Conservation (phyloP, 2,113 vertebrate species). For the Cyprinodon brontotheroides region DNA sequence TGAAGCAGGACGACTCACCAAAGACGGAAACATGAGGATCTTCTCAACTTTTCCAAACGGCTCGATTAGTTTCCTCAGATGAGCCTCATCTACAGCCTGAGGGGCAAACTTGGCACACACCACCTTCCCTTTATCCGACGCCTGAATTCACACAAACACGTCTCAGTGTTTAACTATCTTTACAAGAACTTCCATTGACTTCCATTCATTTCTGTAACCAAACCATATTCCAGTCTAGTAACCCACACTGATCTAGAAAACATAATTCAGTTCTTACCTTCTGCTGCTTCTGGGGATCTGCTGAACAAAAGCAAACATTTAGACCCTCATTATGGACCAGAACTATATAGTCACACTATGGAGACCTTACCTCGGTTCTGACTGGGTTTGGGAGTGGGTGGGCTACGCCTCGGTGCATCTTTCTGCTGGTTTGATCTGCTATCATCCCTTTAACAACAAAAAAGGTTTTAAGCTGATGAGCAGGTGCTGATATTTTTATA, state of each 20-base stretch:
- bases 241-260: too few species aligned
- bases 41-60: conserved; percentile 70
- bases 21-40: conserved; percentile 69
- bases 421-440: conserved; percentile 26
- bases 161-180: too few species aligned
- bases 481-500: not conserved
- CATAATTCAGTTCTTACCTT: conserved; percentile 43
- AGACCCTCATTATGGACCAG: not conserved
- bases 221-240: too few species aligned
- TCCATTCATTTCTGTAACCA: too few species aligned
- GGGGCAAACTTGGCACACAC: conserved; percentile 72
- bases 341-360: not conserved
- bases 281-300: conserved; percentile 12
- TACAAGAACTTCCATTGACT: too few species aligned
- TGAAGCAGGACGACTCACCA: conserved; percentile 55
- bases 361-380: conserved; percentile 25
- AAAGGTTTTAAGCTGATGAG: not conserved
- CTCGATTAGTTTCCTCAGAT: conserved; percentile 59
- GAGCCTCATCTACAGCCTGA: conserved; percentile 62
- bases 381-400: not conserved
- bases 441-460: conserved; percentile 15
- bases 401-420: not conserved
- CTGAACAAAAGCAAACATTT: not conserved
- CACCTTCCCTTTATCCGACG: conserved; percentile 51
- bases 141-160: conserved; percentile 18